Conservation (phyloP, 1,140 invertebrate genomes). For the Whitmania pigra region DNA sequence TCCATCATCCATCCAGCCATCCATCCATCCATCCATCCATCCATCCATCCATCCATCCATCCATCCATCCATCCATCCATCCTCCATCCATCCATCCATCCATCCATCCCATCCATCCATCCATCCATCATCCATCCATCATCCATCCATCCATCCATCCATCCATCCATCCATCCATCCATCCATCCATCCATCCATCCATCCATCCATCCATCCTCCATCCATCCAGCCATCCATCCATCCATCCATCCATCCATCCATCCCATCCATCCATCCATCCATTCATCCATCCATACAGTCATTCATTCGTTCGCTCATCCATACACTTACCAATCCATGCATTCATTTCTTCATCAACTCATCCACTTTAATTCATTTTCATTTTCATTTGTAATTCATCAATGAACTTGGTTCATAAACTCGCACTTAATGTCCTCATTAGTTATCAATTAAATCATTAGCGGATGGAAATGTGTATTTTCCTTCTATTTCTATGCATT, state of each 20-base stretch:
- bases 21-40: slow-evolving; percentile 10
- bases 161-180: slow-evolving; percentile 8
- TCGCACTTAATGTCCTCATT: too few species aligned
- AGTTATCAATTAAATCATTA: too few species aligned
- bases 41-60: neutral
- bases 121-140: slow-evolving; percentile 6
- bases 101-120: slow-evolving; percentile 1
- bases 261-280: slow-evolving; percentile 2
- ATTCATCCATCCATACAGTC: neutral
- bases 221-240: neutral
- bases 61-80: neutral
- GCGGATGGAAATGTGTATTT: too few species aligned
- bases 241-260: slow-evolving; percentile 11
- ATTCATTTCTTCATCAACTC: neutral
- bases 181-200: slow-evolving; percentile 5
- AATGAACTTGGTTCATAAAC: too few species aligned
- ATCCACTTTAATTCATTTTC: neutral
- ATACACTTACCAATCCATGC: neutral
- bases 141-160: slow-evolving; percentile 7
- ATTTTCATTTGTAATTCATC: neutral
- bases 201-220: neutral
- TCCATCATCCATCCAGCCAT: slow-evolving; percentile 7
- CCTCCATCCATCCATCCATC: neutral
- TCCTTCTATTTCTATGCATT: too few species aligned
- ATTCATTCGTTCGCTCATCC: neutral